Base-by-base conservation (phyloP, 1,140 invertebrate genomes). In the Drosophila pectinifera region DNA sequence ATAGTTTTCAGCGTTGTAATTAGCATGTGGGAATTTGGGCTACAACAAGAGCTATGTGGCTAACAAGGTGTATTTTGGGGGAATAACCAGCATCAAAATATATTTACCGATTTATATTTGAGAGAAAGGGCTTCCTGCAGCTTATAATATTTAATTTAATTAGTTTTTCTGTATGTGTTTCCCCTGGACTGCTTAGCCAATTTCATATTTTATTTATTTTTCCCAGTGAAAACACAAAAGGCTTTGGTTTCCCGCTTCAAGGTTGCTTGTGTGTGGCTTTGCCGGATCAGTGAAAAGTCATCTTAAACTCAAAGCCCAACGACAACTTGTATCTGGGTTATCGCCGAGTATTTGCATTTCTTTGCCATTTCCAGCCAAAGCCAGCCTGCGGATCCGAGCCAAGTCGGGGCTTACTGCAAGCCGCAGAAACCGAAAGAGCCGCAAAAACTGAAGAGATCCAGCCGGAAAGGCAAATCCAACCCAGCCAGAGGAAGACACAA, bases 251-350 rank as follows among this genome's bases (percentile, higher is more conserved):
- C 31, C 42, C 26, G 45, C 64, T 68, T 51, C 45, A 68, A 68
- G 64, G 64, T 68, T 65, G 43, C 61, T 51, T 31, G 45, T 68
- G 45, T 68, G 61, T 68, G 64, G 64, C 64, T 68, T 39, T 18
- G 43, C 45, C 39, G 59, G 42, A 65, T 48, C 64, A 51, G 59
- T 49, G 64, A 65, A 68, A 68, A 34, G 42, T 26, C 43, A 24
- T 62, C 31, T 45, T 31, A 38, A 68, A 31, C 49, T 36, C 18
- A 36, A 53, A 53, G 38, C 4, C 63, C 18, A 48, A 48, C 41
- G 64, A 49, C 42, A 41, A 67, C 51, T 67, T 68, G 56, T 77
- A 88, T 76, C 49, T 79, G 75, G 58, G 79, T 83, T 88, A 88
- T 69, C 73, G 70, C 26, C 63, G 42, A 36, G 48, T 64, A 39